Evolutionary conservation across 2,113 vertebrate genomes (phyloP), one percentile per base, ranked within the genome.

Genomic region (Cichladusa arquata): DNA sequence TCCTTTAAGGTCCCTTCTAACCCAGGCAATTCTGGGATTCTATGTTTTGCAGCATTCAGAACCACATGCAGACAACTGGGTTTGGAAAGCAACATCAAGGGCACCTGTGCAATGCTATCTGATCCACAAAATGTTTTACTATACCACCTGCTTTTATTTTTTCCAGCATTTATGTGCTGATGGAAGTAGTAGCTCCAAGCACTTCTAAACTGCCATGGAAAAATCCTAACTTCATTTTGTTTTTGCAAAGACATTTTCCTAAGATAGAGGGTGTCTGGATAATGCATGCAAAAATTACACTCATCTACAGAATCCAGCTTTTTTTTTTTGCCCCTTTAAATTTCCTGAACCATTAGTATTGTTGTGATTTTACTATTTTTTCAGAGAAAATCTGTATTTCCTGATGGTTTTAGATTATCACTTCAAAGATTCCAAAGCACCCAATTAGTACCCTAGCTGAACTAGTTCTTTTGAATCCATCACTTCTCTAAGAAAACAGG

Each of bases 51-150:
- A 62, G 8, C 44, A 10, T 36, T 40, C 20, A 31, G 65, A 11
- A 64, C 19, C 25, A 19, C 3, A 6, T n/a, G 47, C 28, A 56
- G 36, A 69, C 25, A n/a, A 4, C 14, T 25, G 29, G 0, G 0
- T 62, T 57, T 65, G 50, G 60, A 73, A 93, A 61, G 42, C 31
- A 61, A 4, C n/a, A 18, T 16, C 25, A 16, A 26, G 19, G 12
- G 25, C 34, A 67, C 19, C 42, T 53, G 10, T 25, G 28, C 12
- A 34, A 12, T 20, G 15, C 26, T 78, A 0, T 51, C n/a, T 78
- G 10, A 44, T 13, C 22, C 18, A 40, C 13, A 25, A 57, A 77
- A 44, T 16, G 48, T 28, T 65, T 61, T 44, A 28, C 14, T 45
- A 2, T 31, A 11, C 29, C 9, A 13, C 19, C 19, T 48, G 8